Conservation (phyloP, 2,888 invertebrate species). For the Myopa testacea region DNA sequence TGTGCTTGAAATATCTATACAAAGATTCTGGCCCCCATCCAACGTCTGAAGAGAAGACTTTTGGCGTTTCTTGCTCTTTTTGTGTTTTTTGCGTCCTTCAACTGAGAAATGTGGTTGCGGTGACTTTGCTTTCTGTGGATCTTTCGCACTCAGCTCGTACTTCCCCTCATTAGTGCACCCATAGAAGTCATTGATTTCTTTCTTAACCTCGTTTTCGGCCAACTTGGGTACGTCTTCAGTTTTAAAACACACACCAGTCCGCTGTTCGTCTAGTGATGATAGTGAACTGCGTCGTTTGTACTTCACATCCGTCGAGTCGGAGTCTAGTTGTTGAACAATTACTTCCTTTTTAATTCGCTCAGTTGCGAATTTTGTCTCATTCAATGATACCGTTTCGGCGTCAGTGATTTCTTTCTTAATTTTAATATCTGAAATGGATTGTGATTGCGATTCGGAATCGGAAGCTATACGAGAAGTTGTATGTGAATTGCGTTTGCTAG, state of each 20-base stretch:
- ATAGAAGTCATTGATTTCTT: constrained; percentile 59
- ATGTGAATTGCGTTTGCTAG: constrained; percentile 76
- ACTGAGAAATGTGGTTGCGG: constrained; percentile 65
- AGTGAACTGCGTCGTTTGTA: constrained; percentile 55
- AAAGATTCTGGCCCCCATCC: constrained; percentile 18
- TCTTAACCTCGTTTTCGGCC: constrained; percentile 57
- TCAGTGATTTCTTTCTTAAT: constrained; percentile 50
- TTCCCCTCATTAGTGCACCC: constrained; percentile 38
- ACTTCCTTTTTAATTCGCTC: constrained; percentile 74
- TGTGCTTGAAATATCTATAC: constrained; percentile 36
- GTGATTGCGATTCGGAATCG: constrained; percentile 72
- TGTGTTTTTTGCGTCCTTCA: constrained; percentile 79
- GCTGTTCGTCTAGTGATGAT: constrained; percentile 69
- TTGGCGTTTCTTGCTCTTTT: constrained; percentile 85
- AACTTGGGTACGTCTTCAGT: constrained; percentile 41
- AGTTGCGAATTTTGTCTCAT: constrained; percentile 69
- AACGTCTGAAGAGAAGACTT: constrained; percentile 70
- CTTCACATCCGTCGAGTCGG: constrained; percentile 53
- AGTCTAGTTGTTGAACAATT: constrained; percentile 26
- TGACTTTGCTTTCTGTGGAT: constrained; percentile 25
- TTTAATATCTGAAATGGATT: constrained; percentile 52
- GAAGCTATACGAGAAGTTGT: constrained; percentile 78
- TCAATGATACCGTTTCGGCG: constrained; percentile 26
- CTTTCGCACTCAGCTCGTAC: constrained; percentile 47
- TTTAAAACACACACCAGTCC: constrained; percentile 38